Conservation (phyloP, 2,797 vertebrate genomes). For the Schizothorax lantsangensis region DNA sequence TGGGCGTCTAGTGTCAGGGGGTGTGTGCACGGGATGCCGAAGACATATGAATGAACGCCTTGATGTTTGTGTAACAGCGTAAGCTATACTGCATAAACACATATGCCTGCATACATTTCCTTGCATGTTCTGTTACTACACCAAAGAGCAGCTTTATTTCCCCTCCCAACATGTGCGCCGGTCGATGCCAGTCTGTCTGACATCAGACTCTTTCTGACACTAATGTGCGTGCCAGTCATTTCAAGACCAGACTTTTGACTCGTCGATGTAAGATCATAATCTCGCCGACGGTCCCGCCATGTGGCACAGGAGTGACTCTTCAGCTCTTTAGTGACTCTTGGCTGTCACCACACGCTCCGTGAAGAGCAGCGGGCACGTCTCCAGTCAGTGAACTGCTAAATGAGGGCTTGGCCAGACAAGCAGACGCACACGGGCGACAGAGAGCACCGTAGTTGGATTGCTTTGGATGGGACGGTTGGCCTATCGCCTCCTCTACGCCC, state of each 20-base stretch:
- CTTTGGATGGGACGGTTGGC: conserved; percentile 66
- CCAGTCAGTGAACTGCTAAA: conserved; percentile 43
- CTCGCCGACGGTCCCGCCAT: conserved; percentile 34
- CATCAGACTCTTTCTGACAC: conserved; percentile 44
- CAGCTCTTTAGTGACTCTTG: conserved; percentile 39
- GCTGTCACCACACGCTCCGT: conserved; percentile 1
- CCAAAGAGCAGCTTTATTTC: conserved; percentile 50
- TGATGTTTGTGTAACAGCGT: conserved; percentile 43
- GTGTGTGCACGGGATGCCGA: background rate
- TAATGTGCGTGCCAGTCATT: conserved; percentile 22
- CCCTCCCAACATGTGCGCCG: conserved; percentile 32
- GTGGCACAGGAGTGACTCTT: conserved; percentile 51
- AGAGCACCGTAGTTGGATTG: conserved; percentile 53
- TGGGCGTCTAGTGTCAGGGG: conserved; percentile 41
- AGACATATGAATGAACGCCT: conserved; percentile 9
- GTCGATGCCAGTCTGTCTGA: conserved; percentile 44
- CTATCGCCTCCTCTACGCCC: conserved; percentile 65
- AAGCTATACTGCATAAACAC: conserved; percentile 34
- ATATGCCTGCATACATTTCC: conserved; percentile 45
- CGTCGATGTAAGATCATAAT: conserved; percentile 18
- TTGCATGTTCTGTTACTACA: conserved; percentile 19
- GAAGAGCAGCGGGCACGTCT: conserved; percentile 28
- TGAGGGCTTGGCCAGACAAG: conserved; percentile 51
- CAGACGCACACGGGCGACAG: conserved; percentile 65
- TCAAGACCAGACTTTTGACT: conserved; percentile 30